phyloP scores from a whole-genome alignment of 2,888 invertebrate species.

The Tenthredo livida region DNA sequence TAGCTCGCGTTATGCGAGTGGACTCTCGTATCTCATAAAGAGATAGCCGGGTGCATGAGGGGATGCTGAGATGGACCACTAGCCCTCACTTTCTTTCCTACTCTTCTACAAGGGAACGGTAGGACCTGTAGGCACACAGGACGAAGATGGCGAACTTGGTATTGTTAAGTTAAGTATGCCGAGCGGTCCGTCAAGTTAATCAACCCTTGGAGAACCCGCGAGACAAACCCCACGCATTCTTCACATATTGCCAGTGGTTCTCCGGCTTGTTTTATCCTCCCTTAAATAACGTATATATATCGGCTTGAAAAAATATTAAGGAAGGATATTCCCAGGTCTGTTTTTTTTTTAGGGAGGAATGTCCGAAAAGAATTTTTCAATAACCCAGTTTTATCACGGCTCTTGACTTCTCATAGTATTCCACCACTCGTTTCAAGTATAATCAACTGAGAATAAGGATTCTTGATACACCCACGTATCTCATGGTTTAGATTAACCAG shows the following conservation, averaged over 20 bases:
- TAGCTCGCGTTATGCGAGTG: conserved; percentile 49
- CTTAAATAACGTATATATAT: background rate
- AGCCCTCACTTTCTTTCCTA: background rate
- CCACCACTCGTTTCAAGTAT: conserved; percentile 1
- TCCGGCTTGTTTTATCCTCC: conserved; percentile 31
- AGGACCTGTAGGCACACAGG: conserved; percentile 19
- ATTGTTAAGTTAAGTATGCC: conserved; percentile 62
- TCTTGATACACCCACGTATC: background rate
- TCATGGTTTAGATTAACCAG: background rate
- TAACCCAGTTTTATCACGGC: background rate
- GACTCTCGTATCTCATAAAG: conserved; percentile 55
- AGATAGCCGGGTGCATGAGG: conserved; percentile 41
- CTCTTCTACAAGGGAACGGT: background rate
- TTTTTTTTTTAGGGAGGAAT: background rate
- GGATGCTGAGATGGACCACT: conserved; percentile 10
- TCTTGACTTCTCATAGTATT: background rate
- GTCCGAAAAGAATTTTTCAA: conserved; percentile 3
- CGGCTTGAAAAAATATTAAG: background rate
- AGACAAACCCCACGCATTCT: conserved; percentile 56
- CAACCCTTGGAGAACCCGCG: conserved; percentile 61
- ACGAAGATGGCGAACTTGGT: conserved; percentile 51
- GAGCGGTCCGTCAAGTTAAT: conserved; percentile 63
- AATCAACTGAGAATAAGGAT: background rate
- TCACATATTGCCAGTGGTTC: conserved; percentile 61
- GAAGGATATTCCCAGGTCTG: background rate